These are phyloP conservation scores for Himalopsyche phryganea DNA, from an alignment of 1,140 invertebrate genomes.

Conservation along the genomic window DNA sequence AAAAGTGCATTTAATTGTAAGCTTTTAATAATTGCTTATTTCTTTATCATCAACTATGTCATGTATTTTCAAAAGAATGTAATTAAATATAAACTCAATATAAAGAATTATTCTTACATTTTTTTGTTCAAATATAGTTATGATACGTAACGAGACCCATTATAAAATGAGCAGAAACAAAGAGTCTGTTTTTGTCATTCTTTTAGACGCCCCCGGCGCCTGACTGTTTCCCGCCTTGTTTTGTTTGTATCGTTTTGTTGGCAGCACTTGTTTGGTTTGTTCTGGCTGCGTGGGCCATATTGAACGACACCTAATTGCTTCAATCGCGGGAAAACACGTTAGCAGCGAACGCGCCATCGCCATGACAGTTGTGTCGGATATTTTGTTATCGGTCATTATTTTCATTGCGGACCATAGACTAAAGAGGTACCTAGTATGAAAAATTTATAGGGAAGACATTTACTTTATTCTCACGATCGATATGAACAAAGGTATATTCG, in stretches of 20 bases:
- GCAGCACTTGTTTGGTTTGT: constrained; percentile 30
- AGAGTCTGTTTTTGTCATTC: constrained; percentile 15
- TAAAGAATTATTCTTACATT: too few species aligned
- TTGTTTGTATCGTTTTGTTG: constrained; percentile 30
- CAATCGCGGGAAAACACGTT: constrained; percentile 25
- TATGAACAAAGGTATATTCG: too few species aligned
- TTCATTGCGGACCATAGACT: constrained; percentile 21
- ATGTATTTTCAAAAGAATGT: too few species aligned
- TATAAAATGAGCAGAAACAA: neutral
- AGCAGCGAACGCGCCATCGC: constrained; percentile 1
- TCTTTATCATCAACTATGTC: too few species aligned
- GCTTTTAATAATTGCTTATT: too few species aligned
- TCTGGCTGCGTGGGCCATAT: constrained; percentile 7
- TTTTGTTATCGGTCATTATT: constrained; percentile 31
- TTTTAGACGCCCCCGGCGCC: constrained; percentile 12
- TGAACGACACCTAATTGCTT: constrained; percentile 26
- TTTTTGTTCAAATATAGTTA: too few species aligned
- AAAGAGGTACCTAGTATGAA: too few species aligned
- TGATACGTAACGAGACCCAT: too few species aligned
- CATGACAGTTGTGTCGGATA: constrained; percentile 15
- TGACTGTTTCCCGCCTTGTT: constrained; percentile 15
- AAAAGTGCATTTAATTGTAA: too few species aligned
- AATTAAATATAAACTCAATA: too few species aligned
- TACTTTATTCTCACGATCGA: too few species aligned
- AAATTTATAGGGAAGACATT: too few species aligned